Evolutionary conservation across 2,888 invertebrate species (phyloP), one percentile per base, ranked within the genome.

Genomic region (Octonoba sinensis): DNA sequence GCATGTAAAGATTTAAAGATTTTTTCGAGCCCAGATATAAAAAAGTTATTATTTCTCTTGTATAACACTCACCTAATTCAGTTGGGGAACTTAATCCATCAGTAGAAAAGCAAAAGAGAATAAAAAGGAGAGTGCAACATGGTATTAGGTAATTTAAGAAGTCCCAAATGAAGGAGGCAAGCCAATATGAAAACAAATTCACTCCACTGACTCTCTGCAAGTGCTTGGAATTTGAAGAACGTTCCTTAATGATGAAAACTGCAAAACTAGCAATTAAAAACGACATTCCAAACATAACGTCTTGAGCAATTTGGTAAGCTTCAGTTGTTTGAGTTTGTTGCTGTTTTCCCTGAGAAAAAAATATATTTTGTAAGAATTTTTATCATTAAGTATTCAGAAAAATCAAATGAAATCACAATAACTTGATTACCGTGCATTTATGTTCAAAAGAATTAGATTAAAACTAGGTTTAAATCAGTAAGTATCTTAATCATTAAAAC

Each of bases 121-220:
- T 91, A 15, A 92, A 86, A 16, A 93, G 87, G 1, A 93, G 88
- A 4, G 91, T 89, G 22, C 91, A 59, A 46, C 91, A 88, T 1
- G 92, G 91, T 16, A 92, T 77, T 3, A 92, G 85, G 88, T 91
- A 93, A 88, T 91, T 92, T 8, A 91, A 73, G 88, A 92, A 91
- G 88, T 94, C 93, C 89, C 93, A 93, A 0, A 93, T 65, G 15
- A 92, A 91, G 0, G 92, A 91, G 0, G 92, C 90, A 3, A 91
- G 86, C 95, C 95, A 95, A 89, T 93, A 92, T 8, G 92, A 91
- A 0, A 89, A 87, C 0, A 93, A 91, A 79, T 91, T 91, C 0
- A 93, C 91, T 0, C 94, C 94, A 1, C 93, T 92, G 0, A 94
- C 92, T 84, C 92, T 91, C 87, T 94, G 94, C 46, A 94, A 88